These are phyloP conservation scores for Quiscalus mexicanus DNA, from an alignment of 2,113 vertebrate genomes.

Conservation along the genomic window DNA sequence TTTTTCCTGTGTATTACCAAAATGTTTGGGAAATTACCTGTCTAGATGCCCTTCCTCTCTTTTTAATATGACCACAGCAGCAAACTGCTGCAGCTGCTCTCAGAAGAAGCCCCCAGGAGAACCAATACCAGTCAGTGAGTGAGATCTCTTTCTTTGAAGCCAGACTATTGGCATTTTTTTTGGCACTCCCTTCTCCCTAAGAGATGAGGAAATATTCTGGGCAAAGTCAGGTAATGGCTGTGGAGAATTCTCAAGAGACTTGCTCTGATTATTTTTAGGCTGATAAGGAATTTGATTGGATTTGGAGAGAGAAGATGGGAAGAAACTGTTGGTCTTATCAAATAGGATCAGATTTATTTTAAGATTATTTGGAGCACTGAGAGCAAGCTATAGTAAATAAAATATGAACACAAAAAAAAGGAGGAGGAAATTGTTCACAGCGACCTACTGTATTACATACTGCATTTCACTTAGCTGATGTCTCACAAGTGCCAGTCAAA, in stretches of 20 bases:
- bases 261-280: conserved; percentile 5
- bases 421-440: conserved; percentile 3
- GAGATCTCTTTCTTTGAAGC: not conserved
- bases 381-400: conserved; percentile 30
- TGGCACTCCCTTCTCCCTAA: not conserved
- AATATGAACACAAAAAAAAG: conserved; percentile 26
- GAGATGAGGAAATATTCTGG: not conserved
- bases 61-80: not conserved
- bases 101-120: not conserved
- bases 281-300: conserved; percentile 33
- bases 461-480: not conserved
- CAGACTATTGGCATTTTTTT: not conserved
- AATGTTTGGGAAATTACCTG: not conserved
- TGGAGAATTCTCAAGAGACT: not conserved
- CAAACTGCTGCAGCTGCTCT: not conserved
- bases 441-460: not conserved
- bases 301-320: not conserved
- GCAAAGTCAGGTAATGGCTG: not conserved
- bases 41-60: not conserved
- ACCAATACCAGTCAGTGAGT: not conserved
- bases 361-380: conserved; percentile 33
- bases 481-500: not conserved
- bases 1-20: not conserved
- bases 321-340: conserved; percentile 22
- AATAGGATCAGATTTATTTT: conserved; percentile 38